Conservation (phyloP, 2,888 invertebrate species). For the Gastracanthus pulcherrimus region DNA sequence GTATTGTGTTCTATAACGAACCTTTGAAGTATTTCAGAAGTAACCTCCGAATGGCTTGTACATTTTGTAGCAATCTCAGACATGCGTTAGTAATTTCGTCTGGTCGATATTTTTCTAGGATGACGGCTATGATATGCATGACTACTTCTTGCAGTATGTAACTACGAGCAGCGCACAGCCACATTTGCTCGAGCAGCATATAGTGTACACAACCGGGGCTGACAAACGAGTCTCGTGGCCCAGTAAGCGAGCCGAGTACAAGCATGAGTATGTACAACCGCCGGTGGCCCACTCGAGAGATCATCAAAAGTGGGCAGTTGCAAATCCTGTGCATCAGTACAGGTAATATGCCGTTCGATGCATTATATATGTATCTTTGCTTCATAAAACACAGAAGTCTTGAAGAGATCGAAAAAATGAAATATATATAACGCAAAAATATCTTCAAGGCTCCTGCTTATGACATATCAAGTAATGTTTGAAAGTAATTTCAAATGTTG, state of each 20-base stretch:
- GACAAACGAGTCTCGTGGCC: constrained; percentile 82
- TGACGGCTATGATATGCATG: constrained; percentile 75
- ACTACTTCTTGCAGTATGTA: constrained; percentile 77
- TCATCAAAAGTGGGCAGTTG: constrained; percentile 81
- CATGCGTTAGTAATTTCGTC: constrained; percentile 50
- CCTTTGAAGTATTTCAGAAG: not conserved
- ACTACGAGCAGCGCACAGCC: constrained; percentile 77
- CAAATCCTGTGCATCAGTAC: constrained; percentile 78
- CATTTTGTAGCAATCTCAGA: not conserved
- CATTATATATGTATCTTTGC: not conserved
- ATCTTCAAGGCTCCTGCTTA: not conserved
- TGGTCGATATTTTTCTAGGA: constrained; percentile 72
- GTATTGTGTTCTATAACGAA: not conserved
- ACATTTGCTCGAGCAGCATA: constrained; percentile 78
- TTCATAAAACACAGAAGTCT: not conserved
- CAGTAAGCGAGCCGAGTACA: constrained; percentile 77
- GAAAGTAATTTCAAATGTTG: not conserved
- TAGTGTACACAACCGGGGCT: constrained; percentile 78
- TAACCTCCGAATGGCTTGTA: constrained; percentile 12
- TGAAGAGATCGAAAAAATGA: not conserved
- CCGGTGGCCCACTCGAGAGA: constrained; percentile 81
- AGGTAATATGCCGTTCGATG: constrained; percentile 63
- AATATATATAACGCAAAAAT: not conserved
- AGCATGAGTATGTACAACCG: constrained; percentile 81
- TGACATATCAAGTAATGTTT: constrained; percentile 22